A percentile compares a stretch with the other conserved stretches of the same genome.
phyloP scores from a whole-genome alignment of 2,888 invertebrate genomes.

The Acleris laterana region DNA sequence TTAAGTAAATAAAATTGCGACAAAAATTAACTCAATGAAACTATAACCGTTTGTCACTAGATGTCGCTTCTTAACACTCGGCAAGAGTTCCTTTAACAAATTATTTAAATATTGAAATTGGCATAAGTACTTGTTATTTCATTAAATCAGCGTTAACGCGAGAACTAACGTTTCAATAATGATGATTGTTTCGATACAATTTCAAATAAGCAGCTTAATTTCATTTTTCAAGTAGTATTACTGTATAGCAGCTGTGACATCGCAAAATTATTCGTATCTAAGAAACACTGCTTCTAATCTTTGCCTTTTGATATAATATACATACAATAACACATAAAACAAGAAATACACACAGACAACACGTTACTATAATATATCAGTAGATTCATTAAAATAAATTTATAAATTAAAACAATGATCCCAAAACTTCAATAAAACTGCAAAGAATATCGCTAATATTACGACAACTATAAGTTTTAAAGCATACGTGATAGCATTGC shows the following conservation, averaged over 20 bases:
- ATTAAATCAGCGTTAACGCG: too few species aligned
- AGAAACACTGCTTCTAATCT: background rate
- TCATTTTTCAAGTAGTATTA: too few species aligned
- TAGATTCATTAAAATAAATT: constrained; percentile 19
- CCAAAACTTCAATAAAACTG: constrained; percentile 11
- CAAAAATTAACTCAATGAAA: constrained; percentile 21
- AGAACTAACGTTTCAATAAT: too few species aligned
- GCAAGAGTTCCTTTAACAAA: background rate
- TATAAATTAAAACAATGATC: constrained; percentile 2
- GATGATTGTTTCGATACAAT: too few species aligned
- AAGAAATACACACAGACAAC: constrained; percentile 12
- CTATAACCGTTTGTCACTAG: background rate
- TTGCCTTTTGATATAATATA: constrained; percentile 10
- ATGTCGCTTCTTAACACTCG: background rate
- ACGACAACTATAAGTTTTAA: background rate
- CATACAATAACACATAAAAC: constrained; percentile 27
- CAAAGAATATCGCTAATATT: background rate
- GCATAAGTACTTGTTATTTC: too few species aligned
- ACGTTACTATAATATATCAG: constrained; percentile 2
- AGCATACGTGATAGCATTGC: background rate
- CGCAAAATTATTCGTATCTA: too few species aligned
- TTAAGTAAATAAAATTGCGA: constrained; percentile 30
- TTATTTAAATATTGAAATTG: background rate
- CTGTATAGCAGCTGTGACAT: too few species aligned
- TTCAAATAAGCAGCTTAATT: too few species aligned